Evolutionary conservation across 1,140 invertebrate genomes (phyloP), one percentile per base, ranked within the genome.

Genomic region (Asbolus verrucosus): DNA sequence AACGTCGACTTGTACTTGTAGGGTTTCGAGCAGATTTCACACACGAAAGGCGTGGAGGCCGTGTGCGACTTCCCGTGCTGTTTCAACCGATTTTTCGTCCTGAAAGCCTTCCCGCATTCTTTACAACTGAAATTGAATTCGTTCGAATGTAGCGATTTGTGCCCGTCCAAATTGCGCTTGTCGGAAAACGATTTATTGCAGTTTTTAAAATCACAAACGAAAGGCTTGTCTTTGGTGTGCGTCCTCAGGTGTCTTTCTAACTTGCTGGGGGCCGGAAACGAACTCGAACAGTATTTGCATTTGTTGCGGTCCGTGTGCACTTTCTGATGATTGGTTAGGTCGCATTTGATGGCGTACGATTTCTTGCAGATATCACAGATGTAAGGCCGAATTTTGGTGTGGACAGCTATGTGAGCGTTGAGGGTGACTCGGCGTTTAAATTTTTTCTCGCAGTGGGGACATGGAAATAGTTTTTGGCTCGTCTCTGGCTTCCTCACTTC

Each of bases 11-110:
- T 71, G 54, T 70, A 73, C 27, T 73, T 75, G 19, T 71, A 75
- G 6, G 30, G 38, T 31, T 75, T 75, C 1, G 38, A 67, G 38
- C 74, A 75, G 16, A 50, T 16, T 16, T 75, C 65, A 69, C 77
- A 79, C n/a, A 65, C 66, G 67, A 70, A 76, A 0, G 61, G 69
- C 4, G 70, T 38, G 15, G 72, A 65, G 30, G 60, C 70, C 6
- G 62, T 77, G 41, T 79, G 78, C 9, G 54, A 11, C n/a, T 77
- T 71, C 36, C 61, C 69, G 36, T 79, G 78, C 5, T 76, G 69
- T 13, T 74, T 75, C 13, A 79, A 61, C 54, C 77, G 69, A 19
- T 59, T 71, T 11, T 71, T 74, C 6, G 73, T 69, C 8, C 72
- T 60, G 16, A 75, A 79, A 1, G 60, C 21, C 38, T 73, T 74